Base-by-base conservation (phyloP, 2,113 vertebrate species). In the Riparia riparia region DNA sequence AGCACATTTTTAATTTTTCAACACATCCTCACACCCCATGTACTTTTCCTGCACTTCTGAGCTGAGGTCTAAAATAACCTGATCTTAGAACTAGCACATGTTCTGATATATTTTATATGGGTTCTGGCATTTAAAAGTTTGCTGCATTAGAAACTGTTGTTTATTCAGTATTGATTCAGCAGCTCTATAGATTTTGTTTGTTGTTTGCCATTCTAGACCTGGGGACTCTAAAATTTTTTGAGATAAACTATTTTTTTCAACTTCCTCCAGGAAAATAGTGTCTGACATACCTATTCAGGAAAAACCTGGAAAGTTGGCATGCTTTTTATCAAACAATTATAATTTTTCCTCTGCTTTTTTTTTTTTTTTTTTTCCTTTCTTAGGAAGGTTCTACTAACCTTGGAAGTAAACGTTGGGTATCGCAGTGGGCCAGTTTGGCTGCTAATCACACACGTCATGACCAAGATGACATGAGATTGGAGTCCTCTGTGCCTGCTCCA, bases 391-490 rank as follows among this genome's bases (percentile, higher is more conserved):
- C 98, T 12, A 7, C 98, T 97, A 94, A 95, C 64, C 97, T 99
- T 86, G 99, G 99, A 91, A 98, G 96, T 95, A 99, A 99, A 91
- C 98, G 98, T 26, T 99, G 99, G 99, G 99, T 99, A 41, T 99
- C 99, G 28, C 98, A 99, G 50, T 99, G 99, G 99, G 99, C 99
- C 93, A 99, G 98, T 98, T 95, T 99, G 96, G 98, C 99, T 97
- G 99, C 99, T 90, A 99, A 99, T 98, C 99, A 99, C 94, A 99
- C 99, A 66, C 98, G 98, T 95, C 99, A 99, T 80, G 99, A 99
- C 80, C 98, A 98, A 90, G 99, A 99, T 96, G 99, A 99, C 82
- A 97, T 98, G 25, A 98, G 98, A 83, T 91, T 98, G 93, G 99
- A 99, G 76, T 97, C 99, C 25, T 97, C 97, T 74, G 80, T 97